phyloP scores from a whole-genome alignment of 2,797 vertebrate genomes.

The Zenarchopterus dispar region DNA sequence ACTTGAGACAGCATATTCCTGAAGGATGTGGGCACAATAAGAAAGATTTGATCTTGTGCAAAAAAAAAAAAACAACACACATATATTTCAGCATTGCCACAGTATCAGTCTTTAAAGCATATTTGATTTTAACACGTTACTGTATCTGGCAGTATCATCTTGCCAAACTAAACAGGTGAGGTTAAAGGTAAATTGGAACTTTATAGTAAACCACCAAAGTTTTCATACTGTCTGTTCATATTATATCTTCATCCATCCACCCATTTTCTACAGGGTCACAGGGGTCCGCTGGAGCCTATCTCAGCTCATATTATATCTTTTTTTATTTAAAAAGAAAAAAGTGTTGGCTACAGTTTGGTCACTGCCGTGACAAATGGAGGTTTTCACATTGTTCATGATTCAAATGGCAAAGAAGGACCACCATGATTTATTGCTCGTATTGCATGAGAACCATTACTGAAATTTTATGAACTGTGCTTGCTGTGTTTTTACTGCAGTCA shows the following conservation, averaged over 20 bases:
- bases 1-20: constrained; percentile 66
- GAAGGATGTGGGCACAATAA: constrained; percentile 52
- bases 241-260: too few species aligned
- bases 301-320: constrained; percentile 23
- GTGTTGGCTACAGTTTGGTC: constrained; percentile 20
- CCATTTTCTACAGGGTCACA: too few species aligned
- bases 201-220: not conserved
- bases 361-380: constrained; percentile 34
- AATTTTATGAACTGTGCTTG: constrained; percentile 34
- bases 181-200: not conserved
- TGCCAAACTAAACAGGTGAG: constrained; percentile 13
- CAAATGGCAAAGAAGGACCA: constrained; percentile 38
- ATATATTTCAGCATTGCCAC: constrained; percentile 14
- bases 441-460: constrained; percentile 52
- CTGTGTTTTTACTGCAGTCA: constrained; percentile 9
- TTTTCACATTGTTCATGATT: constrained; percentile 52
- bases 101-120: not conserved
- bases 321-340: constrained; percentile 18
- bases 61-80: constrained; percentile 32
- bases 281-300: too few species aligned
- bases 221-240: constrained; percentile 14
- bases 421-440: constrained; percentile 46
- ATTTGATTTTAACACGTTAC: constrained; percentile 17
- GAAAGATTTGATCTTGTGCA: constrained; percentile 36
- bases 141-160: constrained; percentile 9